Evolutionary conservation across 2,888 invertebrate genomes (phyloP).

Genomic region (Plutella xylostella): DNA sequence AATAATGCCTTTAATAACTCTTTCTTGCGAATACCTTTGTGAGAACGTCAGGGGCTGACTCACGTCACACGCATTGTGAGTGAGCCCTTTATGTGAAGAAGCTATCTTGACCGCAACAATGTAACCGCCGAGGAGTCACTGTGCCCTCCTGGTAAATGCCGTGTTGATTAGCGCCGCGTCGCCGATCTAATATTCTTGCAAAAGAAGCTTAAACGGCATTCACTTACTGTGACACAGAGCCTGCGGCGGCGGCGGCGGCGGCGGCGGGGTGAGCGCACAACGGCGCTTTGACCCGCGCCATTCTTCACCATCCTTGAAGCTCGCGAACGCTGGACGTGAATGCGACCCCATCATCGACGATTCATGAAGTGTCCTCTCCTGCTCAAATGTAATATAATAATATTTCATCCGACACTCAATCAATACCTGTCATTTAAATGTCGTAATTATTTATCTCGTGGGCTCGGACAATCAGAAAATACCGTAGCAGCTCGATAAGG

Average conservation of each 20-base stretch:
- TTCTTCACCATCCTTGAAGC: constrained; percentile 19
- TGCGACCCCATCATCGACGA: too few species aligned
- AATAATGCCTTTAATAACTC: constrained; percentile 48
- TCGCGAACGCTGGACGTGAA: background rate
- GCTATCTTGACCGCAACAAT: background rate
- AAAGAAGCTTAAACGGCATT: constrained; percentile 4
- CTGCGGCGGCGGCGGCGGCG: constrained; percentile 36
- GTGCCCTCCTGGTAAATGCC: too few species aligned
- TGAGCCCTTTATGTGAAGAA: constrained; percentile 37
- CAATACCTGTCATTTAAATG: too few species aligned
- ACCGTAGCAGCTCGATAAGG: too few species aligned
- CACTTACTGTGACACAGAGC: constrained; percentile 8
- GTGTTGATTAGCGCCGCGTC: constrained; percentile 1
- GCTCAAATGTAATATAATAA: too few species aligned
- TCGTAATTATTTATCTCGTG: too few species aligned
- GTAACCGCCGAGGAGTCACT: too few species aligned
- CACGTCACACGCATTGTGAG: constrained; percentile 36
- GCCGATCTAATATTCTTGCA: constrained; percentile 2
- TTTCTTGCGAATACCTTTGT: constrained; percentile 56
- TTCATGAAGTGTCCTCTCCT: too few species aligned
- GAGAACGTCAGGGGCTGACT: constrained; percentile 53
- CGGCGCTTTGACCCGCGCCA: constrained; percentile 26
- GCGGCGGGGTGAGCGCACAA: constrained; percentile 28
- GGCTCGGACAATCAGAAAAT: too few species aligned
- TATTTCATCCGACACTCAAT: too few species aligned